These are phyloP conservation scores for Microcebus jonahi DNA, from an alignment of 2,113 vertebrate species.

Conservation along the genomic window DNA sequence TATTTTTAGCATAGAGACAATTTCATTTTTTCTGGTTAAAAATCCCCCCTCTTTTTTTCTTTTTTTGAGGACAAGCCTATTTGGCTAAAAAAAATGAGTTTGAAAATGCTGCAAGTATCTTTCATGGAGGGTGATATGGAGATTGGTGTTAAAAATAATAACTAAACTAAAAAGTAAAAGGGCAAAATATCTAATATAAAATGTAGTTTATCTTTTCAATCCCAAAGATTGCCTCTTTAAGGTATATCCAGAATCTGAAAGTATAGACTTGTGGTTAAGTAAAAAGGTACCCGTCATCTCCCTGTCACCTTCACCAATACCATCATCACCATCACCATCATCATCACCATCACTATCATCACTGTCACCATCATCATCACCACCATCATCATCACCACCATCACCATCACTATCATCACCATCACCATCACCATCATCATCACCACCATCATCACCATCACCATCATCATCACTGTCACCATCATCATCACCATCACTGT, in stretches of 20 bases:
- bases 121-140: not conserved
- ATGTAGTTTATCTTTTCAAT: not conserved
- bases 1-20: not conserved
- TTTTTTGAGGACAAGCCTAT: not conserved
- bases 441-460: no score
- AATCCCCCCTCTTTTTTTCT: no score
- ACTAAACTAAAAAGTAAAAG: not conserved
- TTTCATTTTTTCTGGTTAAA: constrained; percentile 5
- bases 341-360: no score
- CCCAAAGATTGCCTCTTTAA: not conserved
- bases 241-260: not conserved
- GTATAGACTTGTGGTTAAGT: not conserved
- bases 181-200: not conserved
- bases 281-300: not conserved
- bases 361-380: no score
- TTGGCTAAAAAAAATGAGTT: not conserved
- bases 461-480: not conserved
- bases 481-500: no score
- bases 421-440: not conserved
- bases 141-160: not conserved
- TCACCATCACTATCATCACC: no score
- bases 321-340: no score
- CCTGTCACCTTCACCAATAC: not conserved
- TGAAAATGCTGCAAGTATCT: not conserved
- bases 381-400: not conserved